Base-by-base conservation (phyloP, 2,888 invertebrate species). In the Dryobotodes eremita region DNA sequence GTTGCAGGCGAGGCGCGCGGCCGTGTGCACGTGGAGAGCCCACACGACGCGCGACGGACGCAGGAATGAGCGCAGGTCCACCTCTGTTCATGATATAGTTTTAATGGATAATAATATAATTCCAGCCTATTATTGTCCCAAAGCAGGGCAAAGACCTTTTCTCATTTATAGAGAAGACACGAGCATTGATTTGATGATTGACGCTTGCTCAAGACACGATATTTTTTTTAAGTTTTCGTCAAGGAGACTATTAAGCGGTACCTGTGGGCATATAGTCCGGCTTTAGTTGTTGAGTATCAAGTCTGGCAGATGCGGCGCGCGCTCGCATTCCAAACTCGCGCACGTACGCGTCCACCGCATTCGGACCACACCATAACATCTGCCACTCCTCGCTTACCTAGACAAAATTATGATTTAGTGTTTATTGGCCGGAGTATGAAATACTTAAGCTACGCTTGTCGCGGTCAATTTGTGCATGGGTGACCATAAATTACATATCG, bases 381-480 rank as follows among this genome's bases (percentile, higher is more conserved):
- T 96, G 96, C 96, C 96, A 97, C 73, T 94, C 93, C 26, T 95
- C 95, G 4, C 95, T 95, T 15, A 94, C 94, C 96, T 96, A 83
- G 0, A 42, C 2, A 61, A 36, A n/a, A 2, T 68, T n/a, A 59
- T 15, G 4, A 26, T 57, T 70, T n/a, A 53, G 23, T 64, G 31
- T 42, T 42, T 36, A 65, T n/a, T 6, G 23, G 17, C 10, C 23
- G 6, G 31, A 62, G 10, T 48, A 46, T 11, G 46, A 59, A 46
- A 61, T 36, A 61, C 4, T 2, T 36, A 57, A 11, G 20, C 31
- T 61, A 61, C 31, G 31, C 61, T 59, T n/a, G 26, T 7, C 20
- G 10, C 61, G 61, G 31, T 10, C 2, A 4, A 31, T 20, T 36
- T 4, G 20, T 62, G 20, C 10, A 62, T 62, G 62, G 62, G 20